Evolutionary conservation across 2,888 invertebrate species (phyloP).

Genomic region (Coenonympha arcania): DNA sequence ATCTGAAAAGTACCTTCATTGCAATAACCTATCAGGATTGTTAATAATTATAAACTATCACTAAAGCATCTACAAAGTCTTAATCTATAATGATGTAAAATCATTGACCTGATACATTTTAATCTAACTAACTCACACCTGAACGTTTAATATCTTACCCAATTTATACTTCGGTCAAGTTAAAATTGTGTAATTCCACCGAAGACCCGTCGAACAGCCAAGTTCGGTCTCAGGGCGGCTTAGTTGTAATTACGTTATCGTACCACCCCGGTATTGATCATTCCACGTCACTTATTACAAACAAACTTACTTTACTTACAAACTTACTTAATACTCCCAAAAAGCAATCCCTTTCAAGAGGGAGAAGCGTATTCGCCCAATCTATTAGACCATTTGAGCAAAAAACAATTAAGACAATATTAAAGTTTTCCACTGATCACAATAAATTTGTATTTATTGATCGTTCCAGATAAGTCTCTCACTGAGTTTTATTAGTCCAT

Average conservation of each 20-base stretch:
- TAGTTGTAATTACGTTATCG: slow-evolving; percentile 59
- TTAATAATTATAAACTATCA: too few species aligned
- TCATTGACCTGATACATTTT: neutral
- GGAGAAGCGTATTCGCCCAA: neutral
- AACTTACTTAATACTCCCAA: slow-evolving; percentile 17
- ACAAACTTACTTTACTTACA: slow-evolving; percentile 18
- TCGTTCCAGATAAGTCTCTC: too few species aligned
- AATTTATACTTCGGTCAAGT: slow-evolving; percentile 11
- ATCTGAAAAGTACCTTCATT: too few species aligned
- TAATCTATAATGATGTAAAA: neutral
- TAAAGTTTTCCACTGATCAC: too few species aligned
- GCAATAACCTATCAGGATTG: too few species aligned
- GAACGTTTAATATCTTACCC: slow-evolving; percentile 1
- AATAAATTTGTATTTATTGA: too few species aligned
- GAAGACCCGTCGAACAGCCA: slow-evolving; percentile 15
- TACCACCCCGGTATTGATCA: slow-evolving; percentile 56
- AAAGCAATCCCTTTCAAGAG: neutral
- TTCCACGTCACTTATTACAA: slow-evolving; percentile 44
- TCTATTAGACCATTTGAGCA: neutral
- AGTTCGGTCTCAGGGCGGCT: slow-evolving; percentile 41
- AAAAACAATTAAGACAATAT: neutral
- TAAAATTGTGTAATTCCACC: slow-evolving; percentile 11
- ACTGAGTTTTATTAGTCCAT: too few species aligned
- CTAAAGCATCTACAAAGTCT: too few species aligned
- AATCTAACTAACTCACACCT: slow-evolving; percentile 1